Evolutionary conservation across 2,888 invertebrate species (phyloP), one percentile per base, ranked within the genome.

Genomic region (Patella pellucida): DNA sequence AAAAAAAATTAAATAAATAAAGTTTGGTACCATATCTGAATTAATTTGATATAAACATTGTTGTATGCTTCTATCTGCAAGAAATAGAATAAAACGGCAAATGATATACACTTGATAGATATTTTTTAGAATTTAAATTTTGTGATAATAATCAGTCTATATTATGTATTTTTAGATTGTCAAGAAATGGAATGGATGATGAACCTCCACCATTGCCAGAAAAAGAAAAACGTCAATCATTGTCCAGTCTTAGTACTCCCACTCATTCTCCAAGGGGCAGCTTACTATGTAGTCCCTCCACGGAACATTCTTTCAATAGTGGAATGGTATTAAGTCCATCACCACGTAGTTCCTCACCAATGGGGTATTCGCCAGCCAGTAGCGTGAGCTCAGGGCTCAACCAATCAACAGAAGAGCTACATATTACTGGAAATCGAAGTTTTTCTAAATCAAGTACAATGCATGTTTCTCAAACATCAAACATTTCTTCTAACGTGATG

Each of bases 311-410:
- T 4, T 73, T 76, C n/a, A 78, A 75, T 52, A 68, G 74, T 19
- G 79, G 79, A 51, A 54, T 79, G 52, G 56, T 76, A 12, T 74
- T 71, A 23, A 81, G 80, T 62, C 81, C 77, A 62, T 79, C 81
- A 41, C 78, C 81, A 11, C 76, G 71, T 52, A 81, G 81, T 74
- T 76, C 76, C 27, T 83, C 87, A 31, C 87, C 87, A 4, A 78
- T 85, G 19, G 86, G 85, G 80, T 82, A 81, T 67, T 89, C 88
- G 12, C 88, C 95, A 84, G 95, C 94, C 75, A 96, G 96, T 73
- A 97, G 96, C 84, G 92, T 96, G 85, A 96, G 96, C 91, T 97
- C 96, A 0, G 95, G 96, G 91, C 92, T 96, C 85, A 96, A 96
- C 91, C 95, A 95, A 85, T 96, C 96, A n/a, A 82, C 86, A 2